Conservation (phyloP, 2,888 invertebrate genomes). For the Mythimna impura region DNA sequence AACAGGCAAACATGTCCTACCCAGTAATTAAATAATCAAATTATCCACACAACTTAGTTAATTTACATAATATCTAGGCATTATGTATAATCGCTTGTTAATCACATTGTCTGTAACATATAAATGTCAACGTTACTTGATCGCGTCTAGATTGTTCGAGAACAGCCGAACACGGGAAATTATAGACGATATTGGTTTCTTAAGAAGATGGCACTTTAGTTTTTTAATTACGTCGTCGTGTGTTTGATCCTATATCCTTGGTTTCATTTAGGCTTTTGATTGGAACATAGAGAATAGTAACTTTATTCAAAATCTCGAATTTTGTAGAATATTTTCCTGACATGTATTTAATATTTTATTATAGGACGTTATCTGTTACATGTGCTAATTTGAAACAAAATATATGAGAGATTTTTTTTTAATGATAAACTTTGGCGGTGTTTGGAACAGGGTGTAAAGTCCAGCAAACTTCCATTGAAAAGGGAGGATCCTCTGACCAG, state of each 20-base stretch:
- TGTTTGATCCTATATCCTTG: background rate
- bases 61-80: too few species aligned
- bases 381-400: background rate
- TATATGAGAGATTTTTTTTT: too few species aligned
- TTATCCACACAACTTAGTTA: too few species aligned
- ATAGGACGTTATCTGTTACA: background rate
- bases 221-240: constrained; percentile 19
- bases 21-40: too few species aligned
- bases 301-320: background rate
- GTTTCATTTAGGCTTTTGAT: background rate
- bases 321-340: too few species aligned
- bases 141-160: constrained; percentile 56
- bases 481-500: too few species aligned
- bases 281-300: background rate
- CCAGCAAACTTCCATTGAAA: too few species aligned
- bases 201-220: constrained; percentile 19
- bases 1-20: too few species aligned
- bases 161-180: constrained; percentile 45
- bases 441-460: too few species aligned
- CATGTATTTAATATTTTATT: background rate
- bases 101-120: too few species aligned
- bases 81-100: too few species aligned
- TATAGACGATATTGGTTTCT: constrained; percentile 44
- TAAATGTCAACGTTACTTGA: constrained; percentile 63
- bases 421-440: too few species aligned